Evolutionary conservation across 2,113 vertebrate species (phyloP), one percentile per base, ranked within the genome.

Genomic region (Cheirogaleus medius): DNA sequence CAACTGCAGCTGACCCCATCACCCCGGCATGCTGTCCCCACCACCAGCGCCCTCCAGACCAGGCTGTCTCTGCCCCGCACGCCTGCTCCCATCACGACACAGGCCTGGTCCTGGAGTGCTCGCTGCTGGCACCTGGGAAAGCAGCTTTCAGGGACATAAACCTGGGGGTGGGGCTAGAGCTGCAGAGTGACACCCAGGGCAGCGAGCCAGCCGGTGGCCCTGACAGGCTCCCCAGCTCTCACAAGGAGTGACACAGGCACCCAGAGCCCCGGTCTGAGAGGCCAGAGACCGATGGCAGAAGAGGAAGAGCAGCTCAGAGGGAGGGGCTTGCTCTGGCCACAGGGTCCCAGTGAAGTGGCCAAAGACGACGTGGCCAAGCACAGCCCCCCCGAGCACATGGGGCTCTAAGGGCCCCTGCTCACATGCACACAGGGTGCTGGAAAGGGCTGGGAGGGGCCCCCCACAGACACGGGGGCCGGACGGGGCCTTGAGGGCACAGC

Each of bases 211-310:
- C 25, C 6, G 44, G n/a, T 6, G 21, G 27, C 25, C 44, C 58
- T 60, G 25, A 34, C 74, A 77, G 74, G 56, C 27, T 85, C 47
- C 80, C 29, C 0, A 4, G 29, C 37, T 9, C 18, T n/a, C 17
- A 25, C 76, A 0, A 12, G 20, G 44, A 29, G 23, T 1, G 0
- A 6, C 3, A 0, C 32, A 10, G 7, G 0, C 15, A 1, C 13
- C 21, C 39, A 34, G 42, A 8, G 17, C 2, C 11, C 11, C 0
- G 0, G 8, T 11, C 47, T 17, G 56, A 42, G 39, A 39, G 25
- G 17, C 39, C 12, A 58, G 34, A 13, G 4, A 27, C 0, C 1
- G 27, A 8, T 11, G 3, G 23, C 1, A 4, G 39, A 34, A 9
- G 12, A 47, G 23, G 9, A 37, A 5, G 29, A 32, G 49, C 29